phyloP scores from a whole-genome alignment of 2,113 vertebrate genomes.

The Agapornis roseicollis region DNA sequence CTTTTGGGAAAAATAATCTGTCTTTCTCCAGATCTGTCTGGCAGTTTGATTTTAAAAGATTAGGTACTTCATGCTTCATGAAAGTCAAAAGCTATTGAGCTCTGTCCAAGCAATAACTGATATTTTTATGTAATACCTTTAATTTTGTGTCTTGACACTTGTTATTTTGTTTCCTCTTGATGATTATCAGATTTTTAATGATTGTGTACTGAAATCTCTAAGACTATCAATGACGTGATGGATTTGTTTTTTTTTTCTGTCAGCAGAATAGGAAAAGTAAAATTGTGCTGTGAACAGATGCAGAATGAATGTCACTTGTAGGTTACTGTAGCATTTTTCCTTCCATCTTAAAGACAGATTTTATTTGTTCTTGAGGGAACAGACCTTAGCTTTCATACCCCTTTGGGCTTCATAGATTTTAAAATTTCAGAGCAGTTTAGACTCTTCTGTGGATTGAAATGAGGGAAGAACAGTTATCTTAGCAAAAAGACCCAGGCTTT shows the following conservation, averaged over 20 bases:
- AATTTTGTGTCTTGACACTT: not conserved
- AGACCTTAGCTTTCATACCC: not conserved
- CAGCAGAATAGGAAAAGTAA: not conserved
- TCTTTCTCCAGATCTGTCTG: not conserved
- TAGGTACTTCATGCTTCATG: not conserved
- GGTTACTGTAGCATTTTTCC: not conserved
- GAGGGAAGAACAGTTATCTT: not conserved
- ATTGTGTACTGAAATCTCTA: not conserved
- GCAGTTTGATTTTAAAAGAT: slow-evolving; percentile 11
- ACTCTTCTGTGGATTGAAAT: not conserved
- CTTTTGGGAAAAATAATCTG: not conserved
- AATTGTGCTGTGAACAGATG: not conserved
- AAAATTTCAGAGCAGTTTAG: not conserved
- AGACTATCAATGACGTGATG: not conserved
- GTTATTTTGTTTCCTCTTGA: not conserved
- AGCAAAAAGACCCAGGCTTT: not conserved
- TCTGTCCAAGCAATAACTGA: not conserved
- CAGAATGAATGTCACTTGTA: not conserved
- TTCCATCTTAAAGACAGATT: not conserved
- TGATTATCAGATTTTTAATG: not conserved
- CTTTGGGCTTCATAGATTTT: not conserved
- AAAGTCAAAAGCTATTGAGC: not conserved
- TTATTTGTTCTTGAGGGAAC: not conserved
- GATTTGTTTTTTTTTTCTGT: not conserved
- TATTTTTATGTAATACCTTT: not conserved